Percentiles rank a stretch among this genome's conserved stretches.
Conservation (phyloP, 1,140 invertebrate genomes). For the Cotesia vestalis region DNA sequence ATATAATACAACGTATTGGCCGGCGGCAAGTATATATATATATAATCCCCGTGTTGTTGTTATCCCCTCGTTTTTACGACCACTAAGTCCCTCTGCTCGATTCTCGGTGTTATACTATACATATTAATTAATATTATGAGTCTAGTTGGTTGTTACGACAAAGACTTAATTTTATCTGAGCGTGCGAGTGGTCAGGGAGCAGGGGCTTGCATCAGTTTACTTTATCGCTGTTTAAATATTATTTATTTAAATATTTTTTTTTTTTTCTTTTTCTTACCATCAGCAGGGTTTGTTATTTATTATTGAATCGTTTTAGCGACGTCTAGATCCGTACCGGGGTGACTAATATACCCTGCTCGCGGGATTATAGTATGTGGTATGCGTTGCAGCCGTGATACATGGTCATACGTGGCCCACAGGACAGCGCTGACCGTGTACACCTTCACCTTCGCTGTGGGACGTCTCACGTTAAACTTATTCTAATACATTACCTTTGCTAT, state of each 20-base stretch:
- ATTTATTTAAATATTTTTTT: no score
- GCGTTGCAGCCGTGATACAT: conserved; percentile 53
- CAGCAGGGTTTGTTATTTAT: background rate
- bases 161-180: no score
- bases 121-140: no score
- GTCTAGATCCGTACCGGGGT: conserved; percentile 39
- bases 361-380: conserved; percentile 21
- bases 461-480: conserved; percentile 50
- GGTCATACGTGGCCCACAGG: conserved; percentile 38
- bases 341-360: conserved; percentile 51
- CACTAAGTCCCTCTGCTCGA: no score
- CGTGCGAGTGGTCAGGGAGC: no score
- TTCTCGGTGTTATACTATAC: no score
- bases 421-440: conserved; percentile 12
- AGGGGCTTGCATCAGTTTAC: conserved; percentile 48
- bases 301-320: conserved; percentile 46
- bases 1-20: no score
- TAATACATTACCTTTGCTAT: conserved; percentile 42
- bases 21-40: no score
- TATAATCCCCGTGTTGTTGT: no score
- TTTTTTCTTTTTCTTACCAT: no score
- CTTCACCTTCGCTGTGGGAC: conserved; percentile 47
- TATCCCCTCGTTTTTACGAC: no score
- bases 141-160: no score
- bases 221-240: conserved; percentile 53